Evolutionary conservation across 2,797 vertebrate genomes (phyloP).

Genomic region (Vespertilio murinus): DNA sequence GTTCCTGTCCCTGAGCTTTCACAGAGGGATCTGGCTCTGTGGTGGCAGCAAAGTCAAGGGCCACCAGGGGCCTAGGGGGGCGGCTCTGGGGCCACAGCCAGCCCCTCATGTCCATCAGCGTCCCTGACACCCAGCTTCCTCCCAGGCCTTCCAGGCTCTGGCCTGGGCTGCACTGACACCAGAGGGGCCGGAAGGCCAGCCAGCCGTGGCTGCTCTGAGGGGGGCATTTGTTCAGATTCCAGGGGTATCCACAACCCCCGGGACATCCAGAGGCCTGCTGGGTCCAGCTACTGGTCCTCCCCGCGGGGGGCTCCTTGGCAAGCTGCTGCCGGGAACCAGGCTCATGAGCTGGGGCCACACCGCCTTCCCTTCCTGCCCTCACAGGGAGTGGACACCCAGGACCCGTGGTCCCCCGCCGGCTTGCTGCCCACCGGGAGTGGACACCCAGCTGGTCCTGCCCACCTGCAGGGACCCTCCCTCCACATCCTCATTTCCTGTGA

Average conservation of each 20-base stretch:
- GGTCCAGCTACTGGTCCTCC: background rate
- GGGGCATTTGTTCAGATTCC: background rate
- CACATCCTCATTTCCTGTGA: background rate
- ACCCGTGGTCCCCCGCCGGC: background rate
- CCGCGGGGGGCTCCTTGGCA: background rate
- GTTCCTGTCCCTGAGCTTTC: background rate
- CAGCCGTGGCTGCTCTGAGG: background rate
- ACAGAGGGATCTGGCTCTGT: background rate
- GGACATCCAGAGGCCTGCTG: conserved; percentile 51
- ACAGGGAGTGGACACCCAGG: background rate
- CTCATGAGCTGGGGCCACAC: fast-evolving
- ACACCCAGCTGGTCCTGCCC: background rate
- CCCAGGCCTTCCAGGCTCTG: background rate
- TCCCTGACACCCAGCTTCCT: background rate
- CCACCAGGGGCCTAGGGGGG: background rate
- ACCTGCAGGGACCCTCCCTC: conserved; percentile 12
- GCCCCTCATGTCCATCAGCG: background rate
- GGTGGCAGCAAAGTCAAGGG: conserved; percentile 50
- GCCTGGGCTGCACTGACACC: background rate
- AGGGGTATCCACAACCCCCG: background rate
- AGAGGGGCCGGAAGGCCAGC: background rate
- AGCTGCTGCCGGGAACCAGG: background rate
- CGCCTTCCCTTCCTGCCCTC: background rate
- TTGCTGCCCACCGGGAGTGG: background rate
- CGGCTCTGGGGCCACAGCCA: background rate